A percentile compares a stretch with the other conserved stretches of the same genome.
phyloP scores from a whole-genome alignment of 2,797 vertebrate species.

The Streptopelia turtur region DNA sequence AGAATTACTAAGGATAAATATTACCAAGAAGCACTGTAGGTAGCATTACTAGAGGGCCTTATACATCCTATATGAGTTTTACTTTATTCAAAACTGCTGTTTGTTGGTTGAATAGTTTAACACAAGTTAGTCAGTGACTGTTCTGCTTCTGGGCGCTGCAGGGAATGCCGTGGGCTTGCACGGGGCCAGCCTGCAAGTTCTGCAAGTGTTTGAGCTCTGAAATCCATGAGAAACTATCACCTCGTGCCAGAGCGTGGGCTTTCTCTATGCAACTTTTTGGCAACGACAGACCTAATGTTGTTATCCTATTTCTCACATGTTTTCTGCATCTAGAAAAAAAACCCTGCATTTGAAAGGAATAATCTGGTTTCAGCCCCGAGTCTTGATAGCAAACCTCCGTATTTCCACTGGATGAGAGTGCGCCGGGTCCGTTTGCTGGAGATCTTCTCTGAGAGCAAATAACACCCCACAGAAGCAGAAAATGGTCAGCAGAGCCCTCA shows the following conservation, averaged over 20 bases:
- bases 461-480: background rate
- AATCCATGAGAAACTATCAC: background rate
- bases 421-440: background rate
- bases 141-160: background rate
- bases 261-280: background rate
- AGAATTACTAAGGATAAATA: background rate
- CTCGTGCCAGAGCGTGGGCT: background rate
- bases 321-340: background rate
- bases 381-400: background rate
- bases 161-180: conserved; percentile 8
- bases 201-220: background rate
- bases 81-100: background rate
- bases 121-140: conserved; percentile 3
- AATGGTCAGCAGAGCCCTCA: background rate
- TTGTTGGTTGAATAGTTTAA: background rate
- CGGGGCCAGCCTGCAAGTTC: conserved; percentile 3
- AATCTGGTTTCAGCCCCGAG: background rate
- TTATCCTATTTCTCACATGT: background rate
- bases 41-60: background rate
- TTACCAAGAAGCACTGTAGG: background rate
- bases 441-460: background rate
- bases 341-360: background rate
- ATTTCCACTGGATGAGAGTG: background rate
- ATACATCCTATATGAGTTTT: background rate
- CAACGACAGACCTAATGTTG: background rate